These are phyloP conservation scores for Papilio aristodemus DNA, from an alignment of 1,140 invertebrate species.

Conservation along the genomic window DNA sequence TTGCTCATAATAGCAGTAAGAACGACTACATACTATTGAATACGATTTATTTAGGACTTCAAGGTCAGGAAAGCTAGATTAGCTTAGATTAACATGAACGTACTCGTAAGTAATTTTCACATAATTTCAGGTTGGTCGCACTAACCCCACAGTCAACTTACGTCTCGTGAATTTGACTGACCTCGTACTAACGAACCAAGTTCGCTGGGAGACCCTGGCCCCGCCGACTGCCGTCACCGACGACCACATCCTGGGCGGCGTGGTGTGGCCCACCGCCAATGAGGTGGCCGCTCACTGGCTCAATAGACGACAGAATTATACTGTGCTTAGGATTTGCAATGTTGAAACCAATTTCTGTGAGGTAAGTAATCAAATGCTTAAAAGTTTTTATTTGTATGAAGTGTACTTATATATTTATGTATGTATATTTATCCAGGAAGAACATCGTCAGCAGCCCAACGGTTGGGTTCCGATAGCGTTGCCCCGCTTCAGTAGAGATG, in stretches of 20 bases:
- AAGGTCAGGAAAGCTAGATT: no score
- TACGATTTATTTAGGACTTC: no score
- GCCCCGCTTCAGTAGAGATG: constrained; percentile 63
- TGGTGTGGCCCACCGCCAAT: constrained; percentile 87
- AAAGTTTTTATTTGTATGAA: not conserved
- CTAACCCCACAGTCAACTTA: constrained; percentile 70
- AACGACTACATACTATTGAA: no score
- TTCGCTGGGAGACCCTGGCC: constrained; percentile 51
- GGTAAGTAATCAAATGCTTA: constrained; percentile 40
- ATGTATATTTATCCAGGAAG: constrained; percentile 51
- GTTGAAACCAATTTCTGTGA: constrained; percentile 50
- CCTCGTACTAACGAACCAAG: constrained; percentile 40
- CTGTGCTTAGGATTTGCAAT: constrained; percentile 71
- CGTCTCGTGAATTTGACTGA: constrained; percentile 62
- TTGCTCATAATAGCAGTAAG: no score
- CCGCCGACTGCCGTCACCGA: constrained; percentile 73
- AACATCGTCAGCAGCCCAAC: constrained; percentile 62
- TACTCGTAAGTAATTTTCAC: no score
- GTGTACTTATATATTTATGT: not conserved
- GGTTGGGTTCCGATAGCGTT: constrained; percentile 72
- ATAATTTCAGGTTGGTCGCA: constrained; percentile 63
- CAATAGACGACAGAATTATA: constrained; percentile 91
- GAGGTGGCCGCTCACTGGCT: constrained; percentile 90
- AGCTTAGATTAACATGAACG: no score
- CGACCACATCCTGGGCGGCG: constrained; percentile 83